Percentiles rank a stretch among this genome's conserved stretches.
phyloP scores from a whole-genome alignment of 2,888 invertebrate genomes.

The Chrysotoxum bicinctum region DNA sequence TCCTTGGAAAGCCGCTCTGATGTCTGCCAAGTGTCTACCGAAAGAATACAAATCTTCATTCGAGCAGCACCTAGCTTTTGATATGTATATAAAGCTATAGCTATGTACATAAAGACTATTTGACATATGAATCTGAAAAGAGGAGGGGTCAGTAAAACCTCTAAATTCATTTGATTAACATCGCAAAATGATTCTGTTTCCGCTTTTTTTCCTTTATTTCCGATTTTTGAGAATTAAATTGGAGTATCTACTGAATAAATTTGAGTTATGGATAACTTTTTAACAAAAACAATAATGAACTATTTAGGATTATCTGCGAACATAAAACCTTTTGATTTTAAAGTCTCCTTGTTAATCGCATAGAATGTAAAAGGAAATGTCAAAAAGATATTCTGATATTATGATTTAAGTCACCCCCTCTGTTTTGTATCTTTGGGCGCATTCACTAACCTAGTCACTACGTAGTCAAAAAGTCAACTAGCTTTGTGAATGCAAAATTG shows the following conservation, averaged over 20 bases:
- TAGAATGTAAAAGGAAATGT: no score
- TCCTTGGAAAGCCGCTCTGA: background rate
- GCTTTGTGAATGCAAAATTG: no score
- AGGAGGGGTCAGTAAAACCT: background rate
- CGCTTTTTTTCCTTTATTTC: background rate
- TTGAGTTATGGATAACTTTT: background rate
- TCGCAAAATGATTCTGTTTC: background rate
- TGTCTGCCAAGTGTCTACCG: slow-evolving; percentile 7
- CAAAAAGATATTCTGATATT: no score
- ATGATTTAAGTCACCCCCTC: no score
- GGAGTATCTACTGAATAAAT: background rate
- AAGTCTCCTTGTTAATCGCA: no score
- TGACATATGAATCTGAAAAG: background rate
- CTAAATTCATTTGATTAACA: background rate
- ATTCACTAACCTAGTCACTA: no score
- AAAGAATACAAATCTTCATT: background rate
- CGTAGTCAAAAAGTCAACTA: no score
- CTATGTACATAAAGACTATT: background rate
- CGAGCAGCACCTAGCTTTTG: background rate
- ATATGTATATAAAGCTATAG: background rate
- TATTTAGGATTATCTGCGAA: no score
- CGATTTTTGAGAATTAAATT: background rate
- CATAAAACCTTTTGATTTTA: no score
- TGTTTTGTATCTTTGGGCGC: no score
- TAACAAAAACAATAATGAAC: no score